A percentile compares a stretch with the other conserved stretches of the same genome.
Evolutionary conservation across 2,888 invertebrate genomes (phyloP).

Genomic region (Dicycla oo): DNA sequence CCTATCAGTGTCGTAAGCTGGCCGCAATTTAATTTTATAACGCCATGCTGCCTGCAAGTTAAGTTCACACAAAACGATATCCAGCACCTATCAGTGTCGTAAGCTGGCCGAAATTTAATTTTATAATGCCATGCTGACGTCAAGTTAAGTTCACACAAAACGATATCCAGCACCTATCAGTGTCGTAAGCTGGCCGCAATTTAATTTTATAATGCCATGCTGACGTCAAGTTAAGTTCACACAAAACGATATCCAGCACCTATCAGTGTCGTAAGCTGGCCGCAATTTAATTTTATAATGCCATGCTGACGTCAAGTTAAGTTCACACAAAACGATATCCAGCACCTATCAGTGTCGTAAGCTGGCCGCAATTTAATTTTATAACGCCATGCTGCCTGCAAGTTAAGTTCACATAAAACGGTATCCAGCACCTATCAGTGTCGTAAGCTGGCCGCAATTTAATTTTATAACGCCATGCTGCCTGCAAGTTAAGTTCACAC

Average conservation of each 20-base stretch:
- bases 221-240: too few relatives aligned
- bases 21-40: constrained; percentile 80
- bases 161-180: constrained; percentile 70
- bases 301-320: too few relatives aligned
- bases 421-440: constrained; percentile 71
- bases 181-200: constrained; percentile 73
- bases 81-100: constrained; percentile 70
- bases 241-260: constrained; percentile 64
- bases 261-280: constrained; percentile 71
- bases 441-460: constrained; percentile 74
- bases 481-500: constrained; percentile 20
- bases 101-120: constrained; percentile 77
- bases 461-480: too few relatives aligned
- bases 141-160: constrained; percentile 39
- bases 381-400: too few relatives aligned
- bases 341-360: constrained; percentile 71
- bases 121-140: too few relatives aligned
- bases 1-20: constrained; percentile 71
- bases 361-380: constrained; percentile 78
- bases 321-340: constrained; percentile 57
- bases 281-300: constrained; percentile 81
- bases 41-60: too few relatives aligned
- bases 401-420: constrained; percentile 41
- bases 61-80: constrained; percentile 55
- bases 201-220: too few relatives aligned